Evolutionary conservation across 2,888 invertebrate genomes (phyloP), one percentile per base, ranked within the genome.

Genomic region (Argynnis bischoffii): DNA sequence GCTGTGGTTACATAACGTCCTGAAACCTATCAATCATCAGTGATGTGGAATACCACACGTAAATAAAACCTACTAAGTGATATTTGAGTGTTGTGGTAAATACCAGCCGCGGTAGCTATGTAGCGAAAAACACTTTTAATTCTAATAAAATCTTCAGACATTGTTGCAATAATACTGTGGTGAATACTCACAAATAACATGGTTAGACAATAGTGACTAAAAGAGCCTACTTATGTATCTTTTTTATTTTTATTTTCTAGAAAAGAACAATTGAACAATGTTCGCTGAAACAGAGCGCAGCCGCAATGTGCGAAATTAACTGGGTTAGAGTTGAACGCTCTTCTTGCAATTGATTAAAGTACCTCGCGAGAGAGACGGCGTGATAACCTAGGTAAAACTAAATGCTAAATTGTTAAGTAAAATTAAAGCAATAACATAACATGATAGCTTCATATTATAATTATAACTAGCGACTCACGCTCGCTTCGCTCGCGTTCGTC

Each of bases 281-380:
- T 60, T 31, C 69, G 72, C 67, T 55, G 65, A 70, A 73, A 67
- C 69, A 71, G 72, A 69, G 76, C 77, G 77, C 77, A 77, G 77
- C 70, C 76, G 77, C 77, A 69, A 74, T 69, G 71, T 75, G 73
- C 72, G 70, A 74, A 74, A 74, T 73, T 73, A 77, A 72, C 73
- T 71, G 65, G 76, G 72, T 70, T 74, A 77, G 75, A 77, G 77
- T 77, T 77, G 77, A 77, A 77, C 70, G 77, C 74, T 74, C 77
- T 70, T 72, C 74, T 72, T 75, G 72, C 73, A 76, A 77, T 77
- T 76, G 77, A 76, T 76, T 77, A 75, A 74, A 73, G 74, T 72
- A 75, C 72, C 66, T 67, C 66, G 68, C 75, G 71, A 71, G 67
- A 72, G 74, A 71, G 72, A 67, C 71, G 73, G 68, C 71, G 69